phyloP scores from a whole-genome alignment of 2,113 vertebrate genomes.

The Grallaria varia region DNA sequence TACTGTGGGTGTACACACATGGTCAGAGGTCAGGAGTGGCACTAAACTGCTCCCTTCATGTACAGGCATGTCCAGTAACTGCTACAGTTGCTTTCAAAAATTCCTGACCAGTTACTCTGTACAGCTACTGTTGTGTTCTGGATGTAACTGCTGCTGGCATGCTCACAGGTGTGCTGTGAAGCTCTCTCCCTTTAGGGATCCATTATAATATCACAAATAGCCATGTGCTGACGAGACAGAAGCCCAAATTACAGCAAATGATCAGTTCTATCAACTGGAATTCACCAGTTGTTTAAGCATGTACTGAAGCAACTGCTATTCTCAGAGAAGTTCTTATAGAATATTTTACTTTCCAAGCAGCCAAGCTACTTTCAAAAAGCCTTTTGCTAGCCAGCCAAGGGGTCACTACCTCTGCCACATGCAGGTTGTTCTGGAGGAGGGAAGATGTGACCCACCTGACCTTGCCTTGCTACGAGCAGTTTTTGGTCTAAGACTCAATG shows the following conservation, averaged over 20 bases:
- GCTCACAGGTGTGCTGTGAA: not conserved
- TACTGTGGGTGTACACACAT: fast-evolving
- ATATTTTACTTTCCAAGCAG: not conserved
- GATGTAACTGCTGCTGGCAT: not conserved
- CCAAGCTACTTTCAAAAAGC: not conserved
- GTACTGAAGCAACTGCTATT: not conserved
- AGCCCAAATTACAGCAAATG: not conserved
- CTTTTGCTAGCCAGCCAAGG: not conserved
- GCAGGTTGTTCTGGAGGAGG: not conserved
- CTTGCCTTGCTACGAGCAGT: not conserved
- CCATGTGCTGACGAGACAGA: fast-evolving
- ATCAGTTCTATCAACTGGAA: not conserved
- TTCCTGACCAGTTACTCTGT: not conserved
- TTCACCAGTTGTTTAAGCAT: not conserved
- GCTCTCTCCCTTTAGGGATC: fast-evolving
- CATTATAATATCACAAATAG: not conserved
- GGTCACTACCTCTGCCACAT: fast-evolving
- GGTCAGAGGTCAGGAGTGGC: not conserved
- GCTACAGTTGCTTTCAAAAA: not conserved
- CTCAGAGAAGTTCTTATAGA: not conserved
- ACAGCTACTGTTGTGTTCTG: not conserved
- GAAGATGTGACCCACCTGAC: not conserved
- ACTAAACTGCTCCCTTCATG: not conserved
- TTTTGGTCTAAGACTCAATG: not conserved
- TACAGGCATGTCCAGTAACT: not conserved